Evolutionary conservation across 2,888 invertebrate genomes (phyloP).

Genomic region (Dinocampus coccinellae): DNA sequence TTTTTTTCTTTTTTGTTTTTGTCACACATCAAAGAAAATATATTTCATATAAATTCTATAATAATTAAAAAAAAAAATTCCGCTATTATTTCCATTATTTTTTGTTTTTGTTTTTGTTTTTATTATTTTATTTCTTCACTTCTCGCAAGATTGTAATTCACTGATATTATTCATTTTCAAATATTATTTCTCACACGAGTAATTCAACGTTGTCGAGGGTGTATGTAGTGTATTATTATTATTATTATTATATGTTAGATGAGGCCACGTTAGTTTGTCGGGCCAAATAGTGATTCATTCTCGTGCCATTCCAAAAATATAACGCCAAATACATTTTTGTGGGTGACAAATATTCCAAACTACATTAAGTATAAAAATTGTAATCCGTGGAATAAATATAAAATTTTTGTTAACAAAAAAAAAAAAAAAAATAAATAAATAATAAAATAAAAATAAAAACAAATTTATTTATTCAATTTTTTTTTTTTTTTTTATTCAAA

Average conservation of each 20-base stretch:
- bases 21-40: not conserved
- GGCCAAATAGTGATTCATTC: slow-evolving; percentile 66
- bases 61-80: not conserved
- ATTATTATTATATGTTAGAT: slow-evolving; percentile 24
- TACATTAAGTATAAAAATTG: too few species aligned
- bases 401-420: too few species aligned
- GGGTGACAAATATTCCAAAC: slow-evolving; percentile 11
- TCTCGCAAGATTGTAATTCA: not conserved
- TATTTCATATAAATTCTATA: not conserved
- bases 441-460: too few species aligned
- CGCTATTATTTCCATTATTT: not conserved
- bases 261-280: not conserved
- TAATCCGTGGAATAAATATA: too few species aligned
- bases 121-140: too few species aligned
- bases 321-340: slow-evolving; percentile 47
- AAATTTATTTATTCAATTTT: too few species aligned
- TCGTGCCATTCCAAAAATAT: slow-evolving; percentile 63
- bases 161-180: slow-evolving; percentile 61
- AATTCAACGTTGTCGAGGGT: slow-evolving; percentile 54
- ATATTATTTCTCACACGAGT: slow-evolving; percentile 67
- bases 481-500: too few species aligned
- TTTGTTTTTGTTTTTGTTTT: not conserved
- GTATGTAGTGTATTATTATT: slow-evolving; percentile 3
- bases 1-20: not conserved
- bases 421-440: too few species aligned